Percentiles rank a stretch among this genome's conserved stretches.
Conservation (phyloP, 92 coral and sea anemone species). For the Phenganax marumi region DNA sequence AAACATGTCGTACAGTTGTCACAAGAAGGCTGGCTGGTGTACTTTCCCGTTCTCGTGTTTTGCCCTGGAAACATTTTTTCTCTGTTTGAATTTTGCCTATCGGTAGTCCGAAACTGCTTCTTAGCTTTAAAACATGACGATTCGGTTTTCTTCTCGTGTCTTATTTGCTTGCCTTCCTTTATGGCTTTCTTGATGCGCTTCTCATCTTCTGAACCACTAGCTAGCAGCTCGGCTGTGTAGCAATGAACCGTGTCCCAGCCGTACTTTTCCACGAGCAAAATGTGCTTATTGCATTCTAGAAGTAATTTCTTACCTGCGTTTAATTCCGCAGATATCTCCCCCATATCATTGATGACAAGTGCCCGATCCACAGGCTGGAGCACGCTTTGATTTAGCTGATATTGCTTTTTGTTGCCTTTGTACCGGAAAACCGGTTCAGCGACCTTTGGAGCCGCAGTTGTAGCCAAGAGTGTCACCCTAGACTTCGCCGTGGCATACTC, state of each 20-base stretch:
- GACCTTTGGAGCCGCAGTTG: constrained; percentile 28
- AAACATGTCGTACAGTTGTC: constrained; percentile 57
- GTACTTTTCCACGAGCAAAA: constrained; percentile 53
- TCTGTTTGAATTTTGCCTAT: constrained; percentile 19
- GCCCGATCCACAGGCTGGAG: constrained; percentile 28
- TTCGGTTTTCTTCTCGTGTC: not conserved
- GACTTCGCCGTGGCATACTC: constrained; percentile 32
- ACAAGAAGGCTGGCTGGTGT: constrained; percentile 19
- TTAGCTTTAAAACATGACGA: constrained; percentile 17
- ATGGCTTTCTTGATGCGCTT: constrained; percentile 5
- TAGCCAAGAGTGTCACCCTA: not conserved
- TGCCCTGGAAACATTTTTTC: not conserved
- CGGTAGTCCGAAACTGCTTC: constrained; percentile 23
- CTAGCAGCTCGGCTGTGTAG: no score
- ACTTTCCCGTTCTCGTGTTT: not conserved
- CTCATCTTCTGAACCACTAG: no score
- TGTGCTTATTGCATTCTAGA: constrained; percentile 60
- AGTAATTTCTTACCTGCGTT: constrained; percentile 53
- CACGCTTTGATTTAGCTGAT: constrained; percentile 13
- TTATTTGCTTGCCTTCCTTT: constrained; percentile 56
- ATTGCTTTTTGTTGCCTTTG: constrained; percentile 36
- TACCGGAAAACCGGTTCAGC: constrained; percentile 42
- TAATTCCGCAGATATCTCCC: constrained; percentile 31
- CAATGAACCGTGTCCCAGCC: no score
- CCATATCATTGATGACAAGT: constrained; percentile 18